Base-by-base conservation (phyloP, 2,888 invertebrate species). In the Parnassius smintheus region DNA sequence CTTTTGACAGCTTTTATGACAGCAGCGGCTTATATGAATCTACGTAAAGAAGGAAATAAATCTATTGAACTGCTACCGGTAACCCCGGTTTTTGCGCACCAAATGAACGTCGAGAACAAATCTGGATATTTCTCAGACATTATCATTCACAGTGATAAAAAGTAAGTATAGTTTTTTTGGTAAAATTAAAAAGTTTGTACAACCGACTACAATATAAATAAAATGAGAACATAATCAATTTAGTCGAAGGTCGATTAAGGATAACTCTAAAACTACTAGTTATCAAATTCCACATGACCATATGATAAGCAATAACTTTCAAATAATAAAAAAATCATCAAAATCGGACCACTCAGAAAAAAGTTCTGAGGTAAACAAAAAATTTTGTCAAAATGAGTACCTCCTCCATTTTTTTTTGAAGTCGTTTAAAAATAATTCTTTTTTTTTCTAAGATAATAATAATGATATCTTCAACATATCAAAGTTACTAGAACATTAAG, bases 41-140 rank as follows among this genome's bases (percentile, higher is more conserved):
- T 94, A 59, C 80, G 86, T 46, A 77, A 85, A 41, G 73, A 80
- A 59, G 82, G 83, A 61, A 91, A 88, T 68, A 72, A 77, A 44
- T 77, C 73, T 53, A 78, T 90, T 13, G 92, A 93, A 72, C 76
- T 94, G 52, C 82, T 94, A 58, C 93, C 93, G 3, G 93, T 93
- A 42, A 93, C 93, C 10, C 92, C 94, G 11, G 88, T 94, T 12
- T 93, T 93, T 73, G 83, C 85, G 10, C 94, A 94, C 73, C 88
- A 91, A 65, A 91, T 92, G 84, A 93, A 92, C 70, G 83, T 84
- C 18, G 88, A 89, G 59, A 91, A 92, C 68, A 83, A 83, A 60
- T 87, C 91, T 25, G 93, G 94, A 67, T 94, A 94, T 77, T 94
- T 92, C 77, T 92, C 93, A 1, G 94, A 94, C 72, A 80, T 94